A percentile compares a stretch with the other conserved stretches of the same genome.
Conservation (phyloP, 2,113 vertebrate species). For the Hippolais icterina region DNA sequence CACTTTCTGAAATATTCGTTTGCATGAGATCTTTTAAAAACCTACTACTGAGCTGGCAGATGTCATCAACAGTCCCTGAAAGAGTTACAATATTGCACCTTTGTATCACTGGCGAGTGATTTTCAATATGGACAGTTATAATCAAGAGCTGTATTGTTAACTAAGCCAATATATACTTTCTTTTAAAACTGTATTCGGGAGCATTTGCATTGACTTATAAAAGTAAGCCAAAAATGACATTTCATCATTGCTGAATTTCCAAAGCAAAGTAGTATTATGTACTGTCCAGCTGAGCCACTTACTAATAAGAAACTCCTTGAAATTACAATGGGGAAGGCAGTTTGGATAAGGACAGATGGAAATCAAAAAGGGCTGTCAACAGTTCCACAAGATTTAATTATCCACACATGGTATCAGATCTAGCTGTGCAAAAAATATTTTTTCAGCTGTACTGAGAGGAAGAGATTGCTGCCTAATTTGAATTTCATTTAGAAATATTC, state of each 20-base stretch:
- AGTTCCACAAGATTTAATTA: not conserved
- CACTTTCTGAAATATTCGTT: not conserved
- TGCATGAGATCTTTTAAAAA: not conserved
- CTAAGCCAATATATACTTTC: not conserved
- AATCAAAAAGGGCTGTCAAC: not conserved
- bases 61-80: not conserved
- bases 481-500: not conserved
- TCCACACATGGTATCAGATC: not conserved
- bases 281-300: not conserved
- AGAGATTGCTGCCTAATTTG: not conserved
- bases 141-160: not conserved
- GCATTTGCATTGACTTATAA: not conserved
- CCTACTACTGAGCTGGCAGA: not conserved
- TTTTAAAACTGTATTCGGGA: not conserved
- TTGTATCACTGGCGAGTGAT: not conserved
- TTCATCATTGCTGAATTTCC: not conserved
- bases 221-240: not conserved
- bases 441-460: constrained; percentile 28
- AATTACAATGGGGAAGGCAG: not conserved
- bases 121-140: not conserved
- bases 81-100: not conserved
- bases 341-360: not conserved
- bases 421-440: constrained; percentile 28
- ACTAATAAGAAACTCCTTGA: not conserved
- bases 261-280: not conserved